Evolutionary conservation across 2,888 invertebrate species (phyloP), one percentile per base, ranked within the genome.

Genomic region (Phymatocera aterrima): DNA sequence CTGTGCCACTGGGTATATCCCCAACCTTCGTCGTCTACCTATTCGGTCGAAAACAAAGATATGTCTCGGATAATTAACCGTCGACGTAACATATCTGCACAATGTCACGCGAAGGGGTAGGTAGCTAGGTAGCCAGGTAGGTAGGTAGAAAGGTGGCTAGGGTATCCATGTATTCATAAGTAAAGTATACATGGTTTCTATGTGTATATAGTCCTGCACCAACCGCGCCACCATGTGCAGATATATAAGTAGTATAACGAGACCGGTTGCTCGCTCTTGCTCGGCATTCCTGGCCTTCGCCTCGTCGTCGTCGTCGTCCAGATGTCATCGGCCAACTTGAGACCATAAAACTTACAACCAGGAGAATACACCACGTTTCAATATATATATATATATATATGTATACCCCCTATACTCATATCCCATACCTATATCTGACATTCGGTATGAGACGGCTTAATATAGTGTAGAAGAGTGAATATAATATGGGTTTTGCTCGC

Each of bases 301-400:
- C 85, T 87, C 87, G 88, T 87, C 88, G 88, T 88, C 88, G 88
- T 87, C 85, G 84, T 88, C 85, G 85, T 80, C 85, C 87, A 87
- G 88, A 88, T 88, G 88, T 88, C 88, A 88, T 87, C 86, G 86
- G 84, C 85, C 84, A 85, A 84, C 75, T 54, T 60, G 75, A 75
- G 57, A 60, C 54, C 60, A 60, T 75, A 75, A 72, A 72, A 72
- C 72, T 72, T 72, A 72, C 72, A 48, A 72, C 48, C 51, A 72
- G 48, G 51, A 72, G 51, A 72, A 64, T 64, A 64, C 64, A 37
- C 37, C 34, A 28, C 46, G 46, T 68, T n/a, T 68, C 31, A 31
- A 72, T 51, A 46, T 28, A 40, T 21, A 40, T 61, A 6, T n/a
- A n/a, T n/a, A n/a, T n/a, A n/a, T n/a, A n/a, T n/a, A n/a, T n/a